phyloP scores from a whole-genome alignment of 2,888 invertebrate genomes.

The Drosophila crucigera region DNA sequence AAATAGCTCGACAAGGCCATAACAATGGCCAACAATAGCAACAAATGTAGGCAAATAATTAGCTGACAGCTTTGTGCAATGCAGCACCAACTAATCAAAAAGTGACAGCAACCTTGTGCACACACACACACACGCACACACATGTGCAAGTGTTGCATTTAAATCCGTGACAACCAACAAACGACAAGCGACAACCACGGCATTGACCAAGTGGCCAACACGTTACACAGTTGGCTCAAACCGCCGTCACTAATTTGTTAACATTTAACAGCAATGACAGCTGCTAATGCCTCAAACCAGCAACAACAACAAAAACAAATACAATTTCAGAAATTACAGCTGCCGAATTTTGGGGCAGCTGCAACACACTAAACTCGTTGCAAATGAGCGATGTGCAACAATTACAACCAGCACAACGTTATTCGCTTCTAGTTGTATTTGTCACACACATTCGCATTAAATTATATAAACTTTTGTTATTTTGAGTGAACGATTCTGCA shows the following conservation, averaged over 20 bases:
- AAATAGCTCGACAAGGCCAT: background rate
- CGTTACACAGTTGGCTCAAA: slow-evolving; percentile 51
- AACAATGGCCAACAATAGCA: slow-evolving; percentile 28
- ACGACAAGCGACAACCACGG: slow-evolving; percentile 69
- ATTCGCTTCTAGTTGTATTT: background rate
- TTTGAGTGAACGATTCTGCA: background rate
- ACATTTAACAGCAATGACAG: slow-evolving; percentile 70
- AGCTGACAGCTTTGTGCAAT: slow-evolving; percentile 39
- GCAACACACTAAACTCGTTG: slow-evolving; percentile 1
- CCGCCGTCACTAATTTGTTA: slow-evolving; percentile 72
- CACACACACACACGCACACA: slow-evolving; percentile 5
- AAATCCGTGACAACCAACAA: slow-evolving; percentile 52
- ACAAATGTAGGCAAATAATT: slow-evolving; percentile 36
- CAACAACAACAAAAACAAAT: slow-evolving; percentile 19
- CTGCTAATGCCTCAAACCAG: slow-evolving; percentile 45
- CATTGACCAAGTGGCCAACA: slow-evolving; percentile 52
- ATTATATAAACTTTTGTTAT: background rate
- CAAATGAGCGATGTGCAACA: slow-evolving; percentile 19
- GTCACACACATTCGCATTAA: background rate
- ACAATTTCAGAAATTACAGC: slow-evolving; percentile 29
- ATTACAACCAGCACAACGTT: background rate
- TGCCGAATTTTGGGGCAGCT: background rate
- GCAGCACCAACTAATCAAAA: slow-evolving; percentile 62
- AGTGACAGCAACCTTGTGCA: slow-evolving; percentile 39
- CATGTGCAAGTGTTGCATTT: slow-evolving; percentile 5